A percentile compares a stretch with the other conserved stretches of the same genome.
These are phyloP conservation scores for Acromyrmex charruanus DNA, from an alignment of 1,140 invertebrate genomes.

Conservation along the genomic window DNA sequence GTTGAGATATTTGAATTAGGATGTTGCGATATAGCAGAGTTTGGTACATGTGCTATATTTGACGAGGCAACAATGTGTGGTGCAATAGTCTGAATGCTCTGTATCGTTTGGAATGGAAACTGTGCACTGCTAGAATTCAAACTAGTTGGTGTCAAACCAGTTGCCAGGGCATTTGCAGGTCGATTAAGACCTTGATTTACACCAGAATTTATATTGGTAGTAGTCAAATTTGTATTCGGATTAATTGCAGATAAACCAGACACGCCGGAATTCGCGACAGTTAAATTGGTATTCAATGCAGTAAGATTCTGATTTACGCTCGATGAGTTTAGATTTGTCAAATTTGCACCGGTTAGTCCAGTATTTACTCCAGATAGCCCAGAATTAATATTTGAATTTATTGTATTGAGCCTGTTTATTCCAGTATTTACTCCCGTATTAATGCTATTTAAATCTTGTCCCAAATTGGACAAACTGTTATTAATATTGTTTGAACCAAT, in stretches of 20 bases:
- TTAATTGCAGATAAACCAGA: conserved; percentile 76
- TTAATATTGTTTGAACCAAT: conserved; percentile 85
- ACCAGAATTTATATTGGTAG: conserved; percentile 79
- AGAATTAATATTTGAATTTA: conserved; percentile 84
- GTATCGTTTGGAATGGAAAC: conserved; percentile 85
- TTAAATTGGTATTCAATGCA: conserved; percentile 77
- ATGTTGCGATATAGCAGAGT: conserved; percentile 79
- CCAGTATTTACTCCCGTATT: conserved; percentile 83
- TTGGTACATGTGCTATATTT: conserved; percentile 81
- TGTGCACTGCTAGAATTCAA: conserved; percentile 81
- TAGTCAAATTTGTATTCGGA: conserved; percentile 75
- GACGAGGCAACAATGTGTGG: conserved; percentile 84
- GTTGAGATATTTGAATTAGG: conserved; percentile 76
- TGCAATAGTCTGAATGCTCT: conserved; percentile 84
- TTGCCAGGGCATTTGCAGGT: conserved; percentile 80
- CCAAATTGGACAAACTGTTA: conserved; percentile 82
- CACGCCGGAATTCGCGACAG: conserved; percentile 72
- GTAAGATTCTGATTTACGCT: conserved; percentile 82
- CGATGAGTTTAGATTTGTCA: conserved; percentile 80
- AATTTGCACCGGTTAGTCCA: conserved; percentile 80
- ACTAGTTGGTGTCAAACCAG: conserved; percentile 79
- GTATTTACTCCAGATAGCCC: conserved; percentile 80
- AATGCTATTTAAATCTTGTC: conserved; percentile 84
- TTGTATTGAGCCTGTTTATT: conserved; percentile 81
- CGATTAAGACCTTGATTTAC: conserved; percentile 81